Evolutionary conservation across 1,140 invertebrate species (phyloP).

Genomic region (Conopomorpha cramerella): DNA sequence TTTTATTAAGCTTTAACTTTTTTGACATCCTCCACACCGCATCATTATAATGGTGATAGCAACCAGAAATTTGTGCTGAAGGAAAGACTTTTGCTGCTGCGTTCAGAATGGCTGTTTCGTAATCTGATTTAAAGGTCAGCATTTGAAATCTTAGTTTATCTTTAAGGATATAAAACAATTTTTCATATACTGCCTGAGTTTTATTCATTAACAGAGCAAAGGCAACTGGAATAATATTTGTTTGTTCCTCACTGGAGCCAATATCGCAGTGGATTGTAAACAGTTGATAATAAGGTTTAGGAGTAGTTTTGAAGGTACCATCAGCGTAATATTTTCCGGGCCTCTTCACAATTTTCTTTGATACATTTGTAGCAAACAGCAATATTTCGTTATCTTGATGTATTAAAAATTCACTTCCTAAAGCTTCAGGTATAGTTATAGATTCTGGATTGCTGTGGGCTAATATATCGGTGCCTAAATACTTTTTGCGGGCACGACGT

Average conservation of each 20-base stretch:
- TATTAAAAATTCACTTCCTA: slow-evolving; percentile 1
- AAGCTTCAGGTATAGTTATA: slow-evolving; percentile 1
- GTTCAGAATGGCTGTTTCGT: not conserved
- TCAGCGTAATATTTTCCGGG: slow-evolving; percentile 1
- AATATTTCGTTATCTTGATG: slow-evolving; percentile 1
- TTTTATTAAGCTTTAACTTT: not conserved
- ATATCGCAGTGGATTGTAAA: not conserved
- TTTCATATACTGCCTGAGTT: too few relatives aligned
- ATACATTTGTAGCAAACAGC: not conserved
- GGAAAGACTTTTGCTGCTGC: not conserved
- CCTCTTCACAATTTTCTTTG: not conserved
- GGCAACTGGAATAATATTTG: slow-evolving; percentile 1
- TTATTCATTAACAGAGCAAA: slow-evolving; percentile 1
- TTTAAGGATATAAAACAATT: too few relatives aligned
- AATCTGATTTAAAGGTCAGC: not conserved
- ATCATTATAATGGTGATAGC: not conserved
- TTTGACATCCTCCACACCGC: not conserved
- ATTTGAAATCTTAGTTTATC: not conserved
- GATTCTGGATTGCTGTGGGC: not conserved
- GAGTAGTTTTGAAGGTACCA: slow-evolving; percentile 1
- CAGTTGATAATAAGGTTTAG: slow-evolving; percentile 1
- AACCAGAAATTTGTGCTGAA: not conserved
- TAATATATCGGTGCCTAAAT: slow-evolving; percentile 1
- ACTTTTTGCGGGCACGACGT: slow-evolving; percentile 3
- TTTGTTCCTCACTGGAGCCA: not conserved